Conservation (phyloP, 2,888 invertebrate species). For the Sphaerophoria rueppellii region DNA sequence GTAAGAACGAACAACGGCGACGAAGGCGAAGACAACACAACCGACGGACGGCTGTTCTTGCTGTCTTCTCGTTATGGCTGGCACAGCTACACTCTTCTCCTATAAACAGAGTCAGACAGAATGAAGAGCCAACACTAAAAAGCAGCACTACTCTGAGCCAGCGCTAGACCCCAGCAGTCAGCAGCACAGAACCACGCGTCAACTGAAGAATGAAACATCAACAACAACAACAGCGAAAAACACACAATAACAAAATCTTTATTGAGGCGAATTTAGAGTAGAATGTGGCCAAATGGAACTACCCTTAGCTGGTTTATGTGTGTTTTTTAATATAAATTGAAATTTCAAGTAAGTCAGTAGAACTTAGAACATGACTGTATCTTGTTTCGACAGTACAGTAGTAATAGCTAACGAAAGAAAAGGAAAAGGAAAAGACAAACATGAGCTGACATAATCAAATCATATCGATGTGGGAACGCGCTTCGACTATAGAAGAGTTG, state of each 20-base stretch:
- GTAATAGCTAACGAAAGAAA: constrained; percentile 27
- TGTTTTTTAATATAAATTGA: constrained; percentile 12
- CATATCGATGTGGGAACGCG: neutral
- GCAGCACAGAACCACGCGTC: constrained; percentile 51
- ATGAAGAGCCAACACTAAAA: constrained; percentile 49
- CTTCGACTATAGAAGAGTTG: neutral
- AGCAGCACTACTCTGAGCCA: neutral
- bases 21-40: no score
- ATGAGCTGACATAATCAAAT: constrained; percentile 42
- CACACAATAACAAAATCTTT: constrained; percentile 19
- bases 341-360: constrained; percentile 64
- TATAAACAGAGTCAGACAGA: constrained; percentile 6
- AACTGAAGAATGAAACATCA: constrained; percentile 48
- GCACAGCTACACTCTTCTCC: constrained; percentile 11
- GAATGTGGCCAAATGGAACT: constrained; percentile 49
- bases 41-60: neutral
- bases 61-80: constrained; percentile 25
- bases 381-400: constrained; percentile 47
- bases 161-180: no score
- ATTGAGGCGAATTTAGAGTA: constrained; percentile 39
- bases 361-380: constrained; percentile 41
- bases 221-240: constrained; percentile 22
- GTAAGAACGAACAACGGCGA: constrained; percentile 3
- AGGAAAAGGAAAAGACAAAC: constrained; percentile 37
- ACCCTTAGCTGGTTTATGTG: constrained; percentile 52